These are phyloP conservation scores for Caenorhabditis sp. DNA, from an alignment of 2,888 invertebrate genomes.

Conservation along the genomic window DNA sequence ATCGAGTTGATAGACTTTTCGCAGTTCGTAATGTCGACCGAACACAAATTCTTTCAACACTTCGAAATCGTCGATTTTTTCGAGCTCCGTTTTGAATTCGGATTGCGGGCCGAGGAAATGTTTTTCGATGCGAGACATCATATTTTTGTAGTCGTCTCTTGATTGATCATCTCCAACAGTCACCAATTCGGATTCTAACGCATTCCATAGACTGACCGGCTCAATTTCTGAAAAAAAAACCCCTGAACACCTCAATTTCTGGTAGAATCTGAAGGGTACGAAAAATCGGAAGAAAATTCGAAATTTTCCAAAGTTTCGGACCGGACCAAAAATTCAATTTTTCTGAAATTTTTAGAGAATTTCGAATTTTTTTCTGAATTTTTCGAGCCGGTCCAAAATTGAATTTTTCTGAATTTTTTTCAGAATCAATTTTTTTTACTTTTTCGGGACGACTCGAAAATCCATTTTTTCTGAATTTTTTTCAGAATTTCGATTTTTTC, in stretches of 20 bases:
- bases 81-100: neutral
- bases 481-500: too few relatives aligned
- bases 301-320: too few relatives aligned
- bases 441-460: too few relatives aligned
- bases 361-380: too few relatives aligned
- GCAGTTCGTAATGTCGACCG: neutral
- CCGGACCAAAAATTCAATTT: too few relatives aligned
- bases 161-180: neutral
- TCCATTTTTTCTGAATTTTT: too few relatives aligned
- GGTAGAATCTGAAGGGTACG: too few relatives aligned
- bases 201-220: neutral
- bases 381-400: too few relatives aligned
- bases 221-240: neutral
- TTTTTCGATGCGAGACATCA: neutral
- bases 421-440: too few relatives aligned
- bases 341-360: too few relatives aligned
- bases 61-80: neutral
- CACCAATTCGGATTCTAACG: neutral
- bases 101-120: neutral
- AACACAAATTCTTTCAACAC: neutral
- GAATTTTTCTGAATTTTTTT: too few relatives aligned
- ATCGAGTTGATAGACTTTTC: neutral
- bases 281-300: too few relatives aligned
- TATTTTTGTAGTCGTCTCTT: neutral
- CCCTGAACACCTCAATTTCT: neutral